Base-by-base conservation (phyloP, 2,888 invertebrate species). In the Tinea trinotella region DNA sequence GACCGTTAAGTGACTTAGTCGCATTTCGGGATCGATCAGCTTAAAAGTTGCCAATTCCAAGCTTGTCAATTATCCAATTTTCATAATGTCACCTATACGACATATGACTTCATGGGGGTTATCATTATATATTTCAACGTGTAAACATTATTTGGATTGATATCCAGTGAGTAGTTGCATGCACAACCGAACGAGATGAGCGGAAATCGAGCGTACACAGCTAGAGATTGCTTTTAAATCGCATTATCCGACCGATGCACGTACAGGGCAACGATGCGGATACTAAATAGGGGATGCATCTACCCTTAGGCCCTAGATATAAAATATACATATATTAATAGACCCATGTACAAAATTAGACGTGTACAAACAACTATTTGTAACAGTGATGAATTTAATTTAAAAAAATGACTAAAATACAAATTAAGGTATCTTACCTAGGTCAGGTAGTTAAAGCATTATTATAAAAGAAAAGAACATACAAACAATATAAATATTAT, bases 191-290 rank as follows among this genome's bases (percentile, higher is more conserved):
- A 10, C 48, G 9, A 24, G 50, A 24, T 24, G 50, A 24, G 61
- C 70, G 80, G 80, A 82, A 82, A 81, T 81, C 77, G 74, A 73
- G 72, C 76, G 72, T 65, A 67, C 68, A 64, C 9, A 62, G 24
- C 64, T 61, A 64, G 75, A 77, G 77, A 83, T 83, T 80, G 82
- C 74, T 77, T 80, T 80, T 79, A 80, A 81, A 83, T 81, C 73
- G 66, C 65, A 68, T 82, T 81, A 77, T 62, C 66, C 69, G 53
- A 35, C 22, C 13, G 61, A 60, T 67, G 68, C 69, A 64, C 61
- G 63, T 59, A 57, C 61, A 65, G 60, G 62, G 59, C 60, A 58
- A 59, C 61, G 58, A 60, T 19, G 46, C 46, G 46, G 18, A 46
- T 19, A 46, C 46, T 17, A 46, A n/a, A 6, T 10, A 17, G 19